Conservation (phyloP, 2,113 vertebrate species). For the Polyodon spathula region DNA sequence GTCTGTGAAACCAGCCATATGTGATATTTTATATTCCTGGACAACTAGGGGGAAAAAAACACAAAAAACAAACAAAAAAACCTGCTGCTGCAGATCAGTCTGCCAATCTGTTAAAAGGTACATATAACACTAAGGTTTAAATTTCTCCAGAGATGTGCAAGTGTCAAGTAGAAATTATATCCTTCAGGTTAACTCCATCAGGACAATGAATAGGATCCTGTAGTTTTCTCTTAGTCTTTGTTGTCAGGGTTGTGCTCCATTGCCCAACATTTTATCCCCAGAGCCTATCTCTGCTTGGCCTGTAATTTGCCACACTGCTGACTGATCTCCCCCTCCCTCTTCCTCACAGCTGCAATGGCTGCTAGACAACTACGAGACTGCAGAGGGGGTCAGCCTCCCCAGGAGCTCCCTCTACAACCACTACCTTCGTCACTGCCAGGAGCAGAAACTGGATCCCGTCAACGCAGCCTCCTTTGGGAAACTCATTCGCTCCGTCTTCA, state of each 20-base stretch:
- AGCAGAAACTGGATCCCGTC: conserved; percentile 92
- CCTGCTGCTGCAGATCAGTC: no score
- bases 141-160: no score
- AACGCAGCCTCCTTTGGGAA: conserved; percentile 96
- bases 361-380: conserved; percentile 92
- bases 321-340: neutral
- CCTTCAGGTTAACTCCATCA: no score
- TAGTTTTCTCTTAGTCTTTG: neutral
- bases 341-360: conserved; percentile 98
- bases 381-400: conserved; percentile 88
- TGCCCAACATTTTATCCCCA: neutral
- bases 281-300: neutral
- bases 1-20: no score
- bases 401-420: conserved; percentile 92
- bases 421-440: conserved; percentile 93
- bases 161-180: no score
- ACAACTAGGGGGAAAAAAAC: no score
- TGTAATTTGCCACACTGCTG: conserved; percentile 3
- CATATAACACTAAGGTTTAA: no score
- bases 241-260: neutral
- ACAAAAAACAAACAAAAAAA: no score
- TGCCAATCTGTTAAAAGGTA: no score
- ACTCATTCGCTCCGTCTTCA: conserved; percentile 93
- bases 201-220: no score
- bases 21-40: no score